A percentile compares a stretch with the other conserved stretches of the same genome.
Evolutionary conservation across 1,140 invertebrate species (phyloP).

Genomic region (Drosophila pallidifrons): DNA sequence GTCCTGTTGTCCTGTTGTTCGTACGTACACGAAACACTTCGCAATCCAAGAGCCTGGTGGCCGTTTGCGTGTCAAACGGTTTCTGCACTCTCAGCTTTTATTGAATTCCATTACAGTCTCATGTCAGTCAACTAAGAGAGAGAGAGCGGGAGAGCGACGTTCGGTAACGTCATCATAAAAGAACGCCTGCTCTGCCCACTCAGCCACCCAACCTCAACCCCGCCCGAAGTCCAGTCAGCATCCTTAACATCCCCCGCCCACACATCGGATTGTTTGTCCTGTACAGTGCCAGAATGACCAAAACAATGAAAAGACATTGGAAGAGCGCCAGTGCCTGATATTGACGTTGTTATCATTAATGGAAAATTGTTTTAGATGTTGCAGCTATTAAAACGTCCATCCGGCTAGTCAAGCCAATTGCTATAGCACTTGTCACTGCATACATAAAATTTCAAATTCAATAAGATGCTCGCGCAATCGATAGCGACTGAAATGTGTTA

Average conservation of each 20-base stretch:
- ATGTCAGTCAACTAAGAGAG: constrained; percentile 56
- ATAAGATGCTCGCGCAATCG: neutral
- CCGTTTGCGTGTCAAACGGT: constrained; percentile 68
- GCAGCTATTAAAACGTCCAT: constrained; percentile 20
- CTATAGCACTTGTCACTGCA: no score
- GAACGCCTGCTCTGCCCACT: constrained; percentile 6
- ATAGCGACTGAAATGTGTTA: neutral
- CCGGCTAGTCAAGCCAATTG: constrained; percentile 13
- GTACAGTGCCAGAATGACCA: constrained; percentile 17
- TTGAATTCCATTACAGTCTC: constrained; percentile 81
- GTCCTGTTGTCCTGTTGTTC: neutral
- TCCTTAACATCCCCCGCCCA: neutral
- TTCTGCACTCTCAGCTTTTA: constrained; percentile 82
- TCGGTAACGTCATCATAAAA: constrained; percentile 75
- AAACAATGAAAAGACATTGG: constrained; percentile 46
- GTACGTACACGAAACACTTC: constrained; percentile 9
- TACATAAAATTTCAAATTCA: no score
- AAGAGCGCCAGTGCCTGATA: constrained; percentile 23
- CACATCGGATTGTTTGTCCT: constrained; percentile 14
- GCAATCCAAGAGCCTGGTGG: constrained; percentile 17
- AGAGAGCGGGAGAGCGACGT: constrained; percentile 3
- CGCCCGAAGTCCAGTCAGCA: neutral
- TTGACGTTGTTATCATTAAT: constrained; percentile 51
- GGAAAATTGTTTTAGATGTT: constrained; percentile 53
- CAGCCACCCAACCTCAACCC: neutral